These are phyloP conservation scores for Buathra laborator DNA, from an alignment of 2,888 invertebrate species.

Conservation along the genomic window DNA sequence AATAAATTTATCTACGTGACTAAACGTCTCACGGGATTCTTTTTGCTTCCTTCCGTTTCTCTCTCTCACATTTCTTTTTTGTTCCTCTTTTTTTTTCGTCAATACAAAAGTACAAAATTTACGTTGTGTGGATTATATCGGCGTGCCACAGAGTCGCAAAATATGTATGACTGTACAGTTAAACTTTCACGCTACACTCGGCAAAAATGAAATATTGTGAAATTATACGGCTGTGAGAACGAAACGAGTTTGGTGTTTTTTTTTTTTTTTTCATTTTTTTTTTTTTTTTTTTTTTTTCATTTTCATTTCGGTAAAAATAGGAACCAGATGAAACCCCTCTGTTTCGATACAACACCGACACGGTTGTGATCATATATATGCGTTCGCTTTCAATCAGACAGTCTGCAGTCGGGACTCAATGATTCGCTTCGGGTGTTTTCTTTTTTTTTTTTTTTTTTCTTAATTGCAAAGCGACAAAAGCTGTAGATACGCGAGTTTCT, in stretches of 20 bases:
- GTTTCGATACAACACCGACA: slow-evolving; percentile 2
- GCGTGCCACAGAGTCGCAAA: slow-evolving; percentile 61
- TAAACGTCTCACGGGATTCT: slow-evolving; percentile 8
- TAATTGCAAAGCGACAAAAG: slow-evolving; percentile 61
- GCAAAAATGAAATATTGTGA: not conserved
- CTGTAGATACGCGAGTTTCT: slow-evolving; percentile 35
- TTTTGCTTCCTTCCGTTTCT: not conserved
- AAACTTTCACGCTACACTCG: slow-evolving; percentile 35
- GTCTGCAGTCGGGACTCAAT: slow-evolving; percentile 37
- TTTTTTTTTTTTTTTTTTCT: not conserved
- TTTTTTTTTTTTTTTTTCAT: not conserved
- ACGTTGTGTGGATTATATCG: slow-evolving; percentile 60
- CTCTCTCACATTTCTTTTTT: slow-evolving; percentile 9
- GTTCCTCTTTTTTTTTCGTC: slow-evolving; percentile 35
- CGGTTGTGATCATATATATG: slow-evolving; percentile 25
- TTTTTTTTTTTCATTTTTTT: not conserved
- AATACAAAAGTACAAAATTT: slow-evolving; percentile 70
- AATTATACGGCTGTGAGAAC: slow-evolving; percentile 17
- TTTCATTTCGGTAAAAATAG: slow-evolving; percentile 16
- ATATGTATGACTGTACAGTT: slow-evolving; percentile 50
- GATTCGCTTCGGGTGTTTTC: not conserved
- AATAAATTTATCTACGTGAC: slow-evolving; percentile 2
- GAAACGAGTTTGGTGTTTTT: not conserved
- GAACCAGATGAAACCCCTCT: slow-evolving; percentile 22
- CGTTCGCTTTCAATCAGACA: slow-evolving; percentile 33